A percentile compares a stretch with the other conserved stretches of the same genome.
Evolutionary conservation across 2,797 vertebrate genomes (phyloP).

Genomic region (Coregonus suidteri): DNA sequence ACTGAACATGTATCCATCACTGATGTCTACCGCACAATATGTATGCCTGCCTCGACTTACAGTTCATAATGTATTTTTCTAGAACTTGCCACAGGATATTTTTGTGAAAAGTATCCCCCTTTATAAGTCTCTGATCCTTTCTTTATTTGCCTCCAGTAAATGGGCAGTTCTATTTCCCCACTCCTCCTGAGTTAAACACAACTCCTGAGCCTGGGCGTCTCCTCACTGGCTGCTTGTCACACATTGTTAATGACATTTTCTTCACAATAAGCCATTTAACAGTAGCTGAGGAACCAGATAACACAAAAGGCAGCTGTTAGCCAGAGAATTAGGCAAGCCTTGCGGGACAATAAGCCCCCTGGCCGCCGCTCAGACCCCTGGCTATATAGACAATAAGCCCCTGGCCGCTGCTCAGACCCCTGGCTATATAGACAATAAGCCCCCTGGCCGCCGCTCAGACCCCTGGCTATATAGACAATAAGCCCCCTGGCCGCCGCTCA

Average conservation of each 20-base stretch:
- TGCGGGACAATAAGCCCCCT: constrained; percentile 46
- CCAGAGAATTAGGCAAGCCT: constrained; percentile 43
- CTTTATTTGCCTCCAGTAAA: too few species aligned
- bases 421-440: too few species aligned
- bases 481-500: too few species aligned
- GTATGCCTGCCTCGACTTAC: neutral
- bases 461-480: too few species aligned
- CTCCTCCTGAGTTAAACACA: neutral
- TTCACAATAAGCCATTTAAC: constrained; percentile 42
- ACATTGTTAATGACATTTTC: constrained; percentile 46
- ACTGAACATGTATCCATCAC: neutral
- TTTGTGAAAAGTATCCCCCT: too few species aligned
- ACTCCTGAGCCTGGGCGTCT: neutral
- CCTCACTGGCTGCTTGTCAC: constrained; percentile 25
- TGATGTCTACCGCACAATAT: neutral
- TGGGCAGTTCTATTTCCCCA: neutral
- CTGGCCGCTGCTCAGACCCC: too few species aligned
- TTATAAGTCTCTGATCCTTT: too few species aligned
- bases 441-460: too few species aligned
- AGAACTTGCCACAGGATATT: too few species aligned
- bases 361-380: constrained; percentile 32
- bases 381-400: constrained; percentile 30
- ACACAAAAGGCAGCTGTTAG: constrained; percentile 48
- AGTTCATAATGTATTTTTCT: neutral
- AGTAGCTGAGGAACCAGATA: constrained; percentile 37